Conservation (phyloP, 2,797 vertebrate genomes). For the Rhabdophis nuchalis region DNA sequence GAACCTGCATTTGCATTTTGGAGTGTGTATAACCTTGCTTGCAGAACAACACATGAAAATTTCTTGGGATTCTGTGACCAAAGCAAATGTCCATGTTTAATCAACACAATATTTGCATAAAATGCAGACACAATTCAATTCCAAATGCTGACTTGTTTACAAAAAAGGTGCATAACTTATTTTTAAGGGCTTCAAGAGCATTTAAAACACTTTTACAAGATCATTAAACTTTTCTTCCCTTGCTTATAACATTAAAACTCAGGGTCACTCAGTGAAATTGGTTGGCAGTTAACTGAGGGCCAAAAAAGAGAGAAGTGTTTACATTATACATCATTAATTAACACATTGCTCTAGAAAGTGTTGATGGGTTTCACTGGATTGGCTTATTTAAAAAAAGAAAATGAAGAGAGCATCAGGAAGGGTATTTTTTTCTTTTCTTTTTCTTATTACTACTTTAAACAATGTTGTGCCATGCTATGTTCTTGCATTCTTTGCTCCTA, state of each 20-base stretch:
- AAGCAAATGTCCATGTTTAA: neutral
- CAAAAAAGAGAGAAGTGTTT: neutral
- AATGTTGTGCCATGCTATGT: neutral
- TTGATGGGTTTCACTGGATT: neutral
- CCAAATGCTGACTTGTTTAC: neutral
- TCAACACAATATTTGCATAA: slow-evolving; percentile 2
- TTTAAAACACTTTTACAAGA: neutral
- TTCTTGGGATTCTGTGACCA: neutral
- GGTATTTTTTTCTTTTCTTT: neutral
- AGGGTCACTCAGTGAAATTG: neutral
- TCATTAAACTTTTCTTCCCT: neutral
- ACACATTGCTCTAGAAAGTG: neutral
- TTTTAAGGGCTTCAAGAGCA: neutral
- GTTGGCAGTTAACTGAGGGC: neutral
- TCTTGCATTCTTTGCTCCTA: neutral
- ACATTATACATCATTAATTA: neutral
- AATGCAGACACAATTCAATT: neutral
- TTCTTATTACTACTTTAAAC: neutral
- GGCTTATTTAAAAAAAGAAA: no score
- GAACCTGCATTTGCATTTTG: neutral
- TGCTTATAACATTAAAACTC: neutral
- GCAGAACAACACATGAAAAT: neutral
- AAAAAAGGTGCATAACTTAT: neutral
- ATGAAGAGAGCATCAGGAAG: no score
- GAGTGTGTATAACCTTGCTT: neutral